phyloP scores from a whole-genome alignment of 2,797 vertebrate species.

The Natrix natrix region DNA sequence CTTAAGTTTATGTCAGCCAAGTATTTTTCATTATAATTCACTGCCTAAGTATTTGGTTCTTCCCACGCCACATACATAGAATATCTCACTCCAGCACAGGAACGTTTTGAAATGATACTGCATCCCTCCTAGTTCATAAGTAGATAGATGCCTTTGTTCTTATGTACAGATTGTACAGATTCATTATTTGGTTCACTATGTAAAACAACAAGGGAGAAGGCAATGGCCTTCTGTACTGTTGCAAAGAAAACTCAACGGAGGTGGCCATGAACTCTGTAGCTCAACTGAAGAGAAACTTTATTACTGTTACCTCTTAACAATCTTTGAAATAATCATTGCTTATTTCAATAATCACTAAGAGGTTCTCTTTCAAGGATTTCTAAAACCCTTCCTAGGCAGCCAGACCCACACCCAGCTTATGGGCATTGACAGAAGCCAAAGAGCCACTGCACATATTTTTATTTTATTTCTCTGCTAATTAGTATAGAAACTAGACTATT shows the following conservation, averaged over 20 bases:
- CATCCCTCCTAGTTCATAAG: not conserved
- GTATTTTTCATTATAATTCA: not conserved
- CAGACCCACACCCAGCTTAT: not conserved
- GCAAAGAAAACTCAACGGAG: not conserved
- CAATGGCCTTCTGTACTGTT: not conserved
- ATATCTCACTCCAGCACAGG: not conserved
- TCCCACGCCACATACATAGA: not conserved
- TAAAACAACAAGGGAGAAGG: not conserved
- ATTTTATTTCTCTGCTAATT: not conserved
- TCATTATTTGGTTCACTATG: not conserved
- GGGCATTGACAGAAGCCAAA: conserved; percentile 20
- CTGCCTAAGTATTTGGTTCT: not conserved
- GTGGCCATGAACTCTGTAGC: not conserved
- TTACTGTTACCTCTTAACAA: not conserved
- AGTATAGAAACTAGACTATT: not conserved
- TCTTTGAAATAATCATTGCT: not conserved
- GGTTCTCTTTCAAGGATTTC: conserved; percentile 34
- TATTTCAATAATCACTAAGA: not conserved
- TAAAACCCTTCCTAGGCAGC: not conserved
- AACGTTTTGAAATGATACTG: not conserved
- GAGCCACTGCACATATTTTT: not conserved
- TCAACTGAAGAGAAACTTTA: not conserved
- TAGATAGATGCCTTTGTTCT: not conserved
- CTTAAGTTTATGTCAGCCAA: not conserved
- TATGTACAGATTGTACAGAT: not conserved